These are phyloP conservation scores for Metalampra italica DNA, from an alignment of 2,888 invertebrate genomes.

Conservation along the genomic window DNA sequence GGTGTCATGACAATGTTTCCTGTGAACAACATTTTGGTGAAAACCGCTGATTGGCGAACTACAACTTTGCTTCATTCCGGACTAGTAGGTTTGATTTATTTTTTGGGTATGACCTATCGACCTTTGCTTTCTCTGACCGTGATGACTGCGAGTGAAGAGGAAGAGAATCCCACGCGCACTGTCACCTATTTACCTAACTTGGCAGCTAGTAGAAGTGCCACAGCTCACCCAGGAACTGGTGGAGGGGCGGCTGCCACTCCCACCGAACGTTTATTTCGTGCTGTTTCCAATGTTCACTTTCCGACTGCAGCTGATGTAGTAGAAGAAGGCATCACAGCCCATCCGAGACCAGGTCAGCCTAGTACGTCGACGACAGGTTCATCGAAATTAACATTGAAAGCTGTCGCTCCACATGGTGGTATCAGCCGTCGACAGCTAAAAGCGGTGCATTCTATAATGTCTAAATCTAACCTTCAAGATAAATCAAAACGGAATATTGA, in stretches of 20 bases:
- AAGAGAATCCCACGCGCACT: conserved; percentile 44
- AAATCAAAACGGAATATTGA: conserved; percentile 33
- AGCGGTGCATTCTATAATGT: conserved; percentile 56
- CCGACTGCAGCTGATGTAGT: conserved; percentile 31
- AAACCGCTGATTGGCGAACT: conserved; percentile 56
- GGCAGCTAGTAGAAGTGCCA: neutral
- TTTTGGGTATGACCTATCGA: conserved; percentile 52
- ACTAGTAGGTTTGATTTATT: conserved; percentile 49
- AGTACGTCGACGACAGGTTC: conserved; percentile 27
- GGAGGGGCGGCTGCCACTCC: conserved; percentile 30
- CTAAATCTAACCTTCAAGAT: conserved; percentile 38
- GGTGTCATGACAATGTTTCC: conserved; percentile 59
- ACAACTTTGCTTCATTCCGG: conserved; percentile 56
- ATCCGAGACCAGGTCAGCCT: neutral
- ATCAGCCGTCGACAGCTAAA: conserved; percentile 53
- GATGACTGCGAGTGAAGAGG: conserved; percentile 38
- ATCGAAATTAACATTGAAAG: conserved; percentile 50
- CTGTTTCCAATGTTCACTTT: conserved; percentile 34
- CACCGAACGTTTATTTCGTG: conserved; percentile 39
- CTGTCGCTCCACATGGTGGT: conserved; percentile 43
- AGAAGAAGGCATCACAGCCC: neutral
- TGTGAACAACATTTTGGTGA: conserved; percentile 44
- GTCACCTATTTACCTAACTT: conserved; percentile 63
- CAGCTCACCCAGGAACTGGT: neutral
- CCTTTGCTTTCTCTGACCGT: conserved; percentile 59